Conservation (phyloP, 2,888 invertebrate species). For the Philereme vetulata region DNA sequence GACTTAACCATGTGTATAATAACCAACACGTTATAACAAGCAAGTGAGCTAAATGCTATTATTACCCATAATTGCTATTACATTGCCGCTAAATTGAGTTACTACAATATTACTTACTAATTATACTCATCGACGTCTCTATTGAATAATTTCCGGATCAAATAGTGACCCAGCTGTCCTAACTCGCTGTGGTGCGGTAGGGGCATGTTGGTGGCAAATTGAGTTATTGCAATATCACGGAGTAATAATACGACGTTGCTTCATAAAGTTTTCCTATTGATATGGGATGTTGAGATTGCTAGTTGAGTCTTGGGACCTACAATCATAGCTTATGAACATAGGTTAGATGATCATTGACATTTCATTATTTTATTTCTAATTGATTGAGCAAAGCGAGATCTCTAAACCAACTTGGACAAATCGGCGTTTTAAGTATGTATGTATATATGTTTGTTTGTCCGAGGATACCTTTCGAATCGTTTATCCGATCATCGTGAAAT, state of each 20-base stretch:
- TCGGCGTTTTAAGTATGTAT: no score
- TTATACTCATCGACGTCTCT: background rate
- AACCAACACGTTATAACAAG: no score
- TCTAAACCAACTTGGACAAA: no score
- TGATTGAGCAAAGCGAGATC: no score
- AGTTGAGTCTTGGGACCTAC: no score
- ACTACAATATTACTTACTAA: background rate
- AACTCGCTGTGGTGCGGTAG: background rate
- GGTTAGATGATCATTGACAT: no score
- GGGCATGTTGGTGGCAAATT: slow-evolving; percentile 18
- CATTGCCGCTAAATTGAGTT: background rate
- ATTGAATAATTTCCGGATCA: background rate
- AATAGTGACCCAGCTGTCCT: background rate
- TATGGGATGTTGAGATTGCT: background rate
- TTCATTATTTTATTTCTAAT: no score
- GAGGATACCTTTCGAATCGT: no score
- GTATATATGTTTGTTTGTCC: no score
- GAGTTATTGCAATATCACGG: slow-evolving; percentile 15
- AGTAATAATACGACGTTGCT: slow-evolving; percentile 10
- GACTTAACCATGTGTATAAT: no score
- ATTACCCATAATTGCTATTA: background rate
- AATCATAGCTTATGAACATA: no score
- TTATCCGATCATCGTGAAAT: no score
- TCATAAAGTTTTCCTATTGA: slow-evolving; percentile 9
- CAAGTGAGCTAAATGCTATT: background rate